These are phyloP conservation scores for Anadara kagoshimensis DNA, from an alignment of 1,140 invertebrate genomes.

Conservation along the genomic window DNA sequence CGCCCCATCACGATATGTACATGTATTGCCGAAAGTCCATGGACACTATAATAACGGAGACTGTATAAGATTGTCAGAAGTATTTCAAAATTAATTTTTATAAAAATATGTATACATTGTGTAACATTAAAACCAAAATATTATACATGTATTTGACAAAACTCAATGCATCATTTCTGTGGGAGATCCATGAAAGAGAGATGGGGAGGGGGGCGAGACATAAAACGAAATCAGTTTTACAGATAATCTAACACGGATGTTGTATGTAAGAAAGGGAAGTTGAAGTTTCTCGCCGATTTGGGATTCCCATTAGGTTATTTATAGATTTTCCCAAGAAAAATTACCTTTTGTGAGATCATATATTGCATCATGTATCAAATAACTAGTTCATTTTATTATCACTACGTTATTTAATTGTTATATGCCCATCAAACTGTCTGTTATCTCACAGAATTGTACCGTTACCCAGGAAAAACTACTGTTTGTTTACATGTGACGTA, in stretches of 20 bases:
- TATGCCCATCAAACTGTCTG: neutral
- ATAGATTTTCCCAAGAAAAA: neutral
- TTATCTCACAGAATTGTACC: neutral
- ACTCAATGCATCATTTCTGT: too few species aligned
- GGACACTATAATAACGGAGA: too few species aligned
- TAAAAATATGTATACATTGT: too few species aligned
- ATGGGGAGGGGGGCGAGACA: neutral
- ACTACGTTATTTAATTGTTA: neutral
- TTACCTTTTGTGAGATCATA: neutral
- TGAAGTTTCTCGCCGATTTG: neutral
- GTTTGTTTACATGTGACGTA: too few species aligned
- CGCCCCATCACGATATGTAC: too few species aligned
- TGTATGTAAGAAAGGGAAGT: neutral
- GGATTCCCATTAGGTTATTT: neutral
- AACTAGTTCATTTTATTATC: neutral
- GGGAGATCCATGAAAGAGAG: neutral
- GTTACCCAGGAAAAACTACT: neutral
- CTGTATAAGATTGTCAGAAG: too few species aligned
- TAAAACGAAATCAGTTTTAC: neutral
- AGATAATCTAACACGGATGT: neutral
- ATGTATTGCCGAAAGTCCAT: too few species aligned
- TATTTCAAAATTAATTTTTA: too few species aligned
- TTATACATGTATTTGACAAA: too few species aligned
- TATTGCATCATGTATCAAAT: neutral
- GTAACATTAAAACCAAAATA: too few species aligned